Evolutionary conservation across 2,797 vertebrate species (phyloP), one percentile per base, ranked within the genome.

Genomic region (Hippopotamyrus pictus): DNA sequence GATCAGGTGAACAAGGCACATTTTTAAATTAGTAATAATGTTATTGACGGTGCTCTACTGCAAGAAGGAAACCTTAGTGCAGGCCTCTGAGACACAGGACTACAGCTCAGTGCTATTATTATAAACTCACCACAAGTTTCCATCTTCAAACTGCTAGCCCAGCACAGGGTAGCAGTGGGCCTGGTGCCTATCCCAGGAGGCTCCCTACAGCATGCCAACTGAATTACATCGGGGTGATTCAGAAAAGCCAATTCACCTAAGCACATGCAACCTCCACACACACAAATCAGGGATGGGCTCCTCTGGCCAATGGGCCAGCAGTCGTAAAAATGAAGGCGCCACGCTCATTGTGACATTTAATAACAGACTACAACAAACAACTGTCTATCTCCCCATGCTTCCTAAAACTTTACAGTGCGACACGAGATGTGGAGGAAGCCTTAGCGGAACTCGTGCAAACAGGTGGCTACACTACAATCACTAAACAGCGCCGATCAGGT

Each of bases 401-500:
- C 46, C 4, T 53, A 33, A 86, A 86, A 65, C 25, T 7, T 14
- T 3, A 22, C 8, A 51, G 83, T 50, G 44, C 19, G 25, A n/a
- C 2, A 9, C 0, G 7, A 50, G 82, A 41, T 0, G 0, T 3
- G 46, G 82, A 48, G 33, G 44, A 48, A 19, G n/a, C 41, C 22
- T 25, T 11, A 19, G n/a, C 46, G 0, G 7, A 17, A 22, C 59
- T 50, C 7, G n/a, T 22, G 82, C 41, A 25, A 84, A 48, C 22
- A 51, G 14, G 41, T 48, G 48, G 22, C 6, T 37, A 50, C 22
- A 54, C 9, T 50, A n/a, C 48, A 41, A 88, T 57, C 53, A n/a
- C 53, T 57, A 25, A 9, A 22, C 76, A 87, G 37, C 14, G 6
- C 89, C 91, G 89, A 91, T 89, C 92, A 90, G 86, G 90, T 89